Evolutionary conservation across 2,888 invertebrate genomes (phyloP).

Genomic region (Rhaphigaster nebulosa): DNA sequence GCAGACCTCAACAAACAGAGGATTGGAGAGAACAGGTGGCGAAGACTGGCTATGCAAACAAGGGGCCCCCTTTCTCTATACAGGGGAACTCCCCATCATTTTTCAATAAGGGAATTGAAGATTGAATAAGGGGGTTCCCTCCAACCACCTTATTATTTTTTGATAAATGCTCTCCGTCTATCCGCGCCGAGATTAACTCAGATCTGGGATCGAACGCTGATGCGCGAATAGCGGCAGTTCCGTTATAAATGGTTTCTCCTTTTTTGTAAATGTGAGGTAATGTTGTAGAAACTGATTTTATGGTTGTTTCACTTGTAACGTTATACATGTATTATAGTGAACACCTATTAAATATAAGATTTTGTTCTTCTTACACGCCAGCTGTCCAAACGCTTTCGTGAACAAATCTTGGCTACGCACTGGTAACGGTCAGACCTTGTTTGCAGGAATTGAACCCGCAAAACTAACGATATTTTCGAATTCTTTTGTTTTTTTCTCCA

Average conservation of each 20-base stretch:
- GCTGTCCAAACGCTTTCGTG: too few relatives aligned
- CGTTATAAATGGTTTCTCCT: constrained; percentile 30
- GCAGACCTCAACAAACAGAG: constrained; percentile 25
- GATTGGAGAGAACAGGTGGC: constrained; percentile 8
- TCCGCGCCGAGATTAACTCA: constrained; percentile 24
- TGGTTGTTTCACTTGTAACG: background rate
- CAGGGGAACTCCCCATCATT: constrained; percentile 41
- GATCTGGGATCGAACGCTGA: constrained; percentile 33
- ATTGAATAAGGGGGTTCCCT: constrained; percentile 42
- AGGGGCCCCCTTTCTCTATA: constrained; percentile 25
- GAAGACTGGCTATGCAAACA: constrained; percentile 46
- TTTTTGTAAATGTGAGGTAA: background rate
- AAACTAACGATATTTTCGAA: too few relatives aligned
- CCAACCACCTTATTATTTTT: constrained; percentile 44
- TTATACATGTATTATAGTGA: too few relatives aligned
- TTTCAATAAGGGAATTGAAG: constrained; percentile 48
- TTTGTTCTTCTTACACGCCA: too few relatives aligned
- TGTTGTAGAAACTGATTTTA: background rate
- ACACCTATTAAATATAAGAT: too few relatives aligned
- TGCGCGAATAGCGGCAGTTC: background rate
- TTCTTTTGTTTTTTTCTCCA: too few relatives aligned
- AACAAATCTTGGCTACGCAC: too few relatives aligned
- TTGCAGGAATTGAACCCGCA: too few relatives aligned
- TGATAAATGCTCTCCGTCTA: constrained; percentile 45
- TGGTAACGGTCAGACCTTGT: too few relatives aligned